Evolutionary conservation across 2,113 vertebrate genomes (phyloP).

Genomic region (Anhinga anhinga): DNA sequence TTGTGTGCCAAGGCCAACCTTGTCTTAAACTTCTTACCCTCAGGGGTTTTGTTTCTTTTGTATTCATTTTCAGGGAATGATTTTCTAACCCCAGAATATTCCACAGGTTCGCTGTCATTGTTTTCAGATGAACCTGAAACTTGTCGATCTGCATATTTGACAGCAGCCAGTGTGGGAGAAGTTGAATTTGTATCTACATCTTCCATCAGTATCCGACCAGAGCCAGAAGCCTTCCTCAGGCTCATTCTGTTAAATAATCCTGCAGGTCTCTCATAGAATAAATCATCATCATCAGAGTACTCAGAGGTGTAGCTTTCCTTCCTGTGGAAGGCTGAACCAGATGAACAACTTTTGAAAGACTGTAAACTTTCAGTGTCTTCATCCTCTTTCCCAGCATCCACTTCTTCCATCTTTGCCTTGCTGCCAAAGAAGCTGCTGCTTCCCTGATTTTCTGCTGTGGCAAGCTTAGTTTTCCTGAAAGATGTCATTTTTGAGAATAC

Average conservation of each 20-base stretch:
- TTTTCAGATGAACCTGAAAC: neutral
- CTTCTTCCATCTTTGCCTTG: slow-evolving; percentile 37
- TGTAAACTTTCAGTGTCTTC: slow-evolving; percentile 41
- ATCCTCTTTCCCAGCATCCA: slow-evolving; percentile 38
- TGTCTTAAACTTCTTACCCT: slow-evolving; percentile 78
- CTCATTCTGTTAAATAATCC: slow-evolving; percentile 61
- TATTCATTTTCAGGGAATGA: slow-evolving; percentile 50
- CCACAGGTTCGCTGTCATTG: neutral
- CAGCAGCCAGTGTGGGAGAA: neutral
- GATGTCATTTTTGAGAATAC: slow-evolving; percentile 79
- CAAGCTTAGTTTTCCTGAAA: slow-evolving; percentile 67
- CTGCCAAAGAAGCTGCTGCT: neutral
- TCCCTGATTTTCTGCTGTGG: neutral
- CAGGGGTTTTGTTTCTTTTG: slow-evolving; percentile 74
- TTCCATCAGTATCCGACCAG: slow-evolving; percentile 1
- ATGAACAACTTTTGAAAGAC: slow-evolving; percentile 42
- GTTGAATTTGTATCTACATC: neutral
- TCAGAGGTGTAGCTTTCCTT: slow-evolving; percentile 53
- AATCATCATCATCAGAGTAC: slow-evolving; percentile 73
- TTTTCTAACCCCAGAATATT: slow-evolving; percentile 18
- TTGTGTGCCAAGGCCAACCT: slow-evolving; percentile 82
- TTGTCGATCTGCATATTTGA: neutral
- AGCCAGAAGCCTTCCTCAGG: slow-evolving; percentile 53
- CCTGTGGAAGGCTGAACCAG: neutral
- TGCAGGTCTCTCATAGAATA: slow-evolving; percentile 68